phyloP scores from a whole-genome alignment of 2,888 invertebrate species.

The Nomada flava region DNA sequence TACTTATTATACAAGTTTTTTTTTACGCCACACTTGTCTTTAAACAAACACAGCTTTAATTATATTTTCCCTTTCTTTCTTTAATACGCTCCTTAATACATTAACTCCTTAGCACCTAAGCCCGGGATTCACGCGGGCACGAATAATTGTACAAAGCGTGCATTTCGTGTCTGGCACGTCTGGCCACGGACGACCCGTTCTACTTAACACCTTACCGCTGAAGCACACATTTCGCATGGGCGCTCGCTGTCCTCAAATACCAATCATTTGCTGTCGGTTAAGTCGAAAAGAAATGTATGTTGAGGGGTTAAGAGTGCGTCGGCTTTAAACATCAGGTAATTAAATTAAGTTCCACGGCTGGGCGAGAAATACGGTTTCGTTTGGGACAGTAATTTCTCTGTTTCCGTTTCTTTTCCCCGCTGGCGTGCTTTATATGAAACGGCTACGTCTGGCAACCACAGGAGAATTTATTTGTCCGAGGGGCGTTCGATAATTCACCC shows the following conservation, averaged over 20 bases:
- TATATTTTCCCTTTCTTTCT: not conserved
- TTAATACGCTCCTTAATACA: not conserved
- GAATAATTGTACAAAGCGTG: too few species aligned
- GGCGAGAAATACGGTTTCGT: conserved; percentile 16
- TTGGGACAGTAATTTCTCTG: not conserved
- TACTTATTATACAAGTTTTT: not conserved
- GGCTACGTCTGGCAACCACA: not conserved
- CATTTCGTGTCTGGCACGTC: not conserved
- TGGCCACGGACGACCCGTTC: conserved; percentile 17
- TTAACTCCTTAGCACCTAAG: too few species aligned
- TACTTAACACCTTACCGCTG: not conserved
- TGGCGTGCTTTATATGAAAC: conserved; percentile 3
- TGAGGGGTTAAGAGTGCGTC: not conserved
- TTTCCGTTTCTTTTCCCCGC: not conserved
- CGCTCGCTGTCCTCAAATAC: too few species aligned
- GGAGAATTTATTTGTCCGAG: conserved; percentile 21
- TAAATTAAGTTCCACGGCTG: conserved; percentile 1
- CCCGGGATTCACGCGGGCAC: too few species aligned
- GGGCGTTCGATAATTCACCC: not conserved
- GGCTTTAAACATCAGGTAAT: conserved; percentile 22
- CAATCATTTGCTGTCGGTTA: too few species aligned
- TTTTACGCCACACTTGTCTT: not conserved
- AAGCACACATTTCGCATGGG: too few species aligned
- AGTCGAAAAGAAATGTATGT: too few species aligned
- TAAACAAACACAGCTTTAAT: conserved; percentile 13